These are phyloP conservation scores for Cyphomyrus discorhynchus DNA, from an alignment of 2,113 vertebrate species.

Conservation along the genomic window DNA sequence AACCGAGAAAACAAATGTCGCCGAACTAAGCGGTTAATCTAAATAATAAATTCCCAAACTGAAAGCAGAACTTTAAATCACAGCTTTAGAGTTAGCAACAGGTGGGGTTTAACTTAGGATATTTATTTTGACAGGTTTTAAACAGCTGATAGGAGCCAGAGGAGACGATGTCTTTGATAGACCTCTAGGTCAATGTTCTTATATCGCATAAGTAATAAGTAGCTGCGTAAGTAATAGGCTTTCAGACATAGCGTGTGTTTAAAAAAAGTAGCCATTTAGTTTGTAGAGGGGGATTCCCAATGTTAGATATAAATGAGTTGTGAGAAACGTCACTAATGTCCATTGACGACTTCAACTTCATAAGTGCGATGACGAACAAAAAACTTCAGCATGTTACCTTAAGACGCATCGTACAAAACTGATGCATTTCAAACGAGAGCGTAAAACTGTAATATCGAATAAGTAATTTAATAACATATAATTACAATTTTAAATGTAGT, in stretches of 20 bases:
- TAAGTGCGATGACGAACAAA: not conserved
- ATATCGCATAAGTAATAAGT: not conserved
- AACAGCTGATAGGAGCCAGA: slow-evolving; percentile 1
- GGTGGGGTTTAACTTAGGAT: not conserved
- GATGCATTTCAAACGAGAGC: not conserved
- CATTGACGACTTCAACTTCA: not conserved
- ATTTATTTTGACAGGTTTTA: not conserved
- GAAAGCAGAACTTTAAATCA: not conserved
- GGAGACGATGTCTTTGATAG: not conserved
- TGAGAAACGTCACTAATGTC: not conserved
- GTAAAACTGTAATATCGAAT: not conserved
- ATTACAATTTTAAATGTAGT: not conserved
- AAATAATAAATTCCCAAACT: not conserved
- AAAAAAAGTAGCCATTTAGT: not conserved
- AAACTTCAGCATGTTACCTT: not conserved
- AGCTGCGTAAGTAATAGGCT: not conserved
- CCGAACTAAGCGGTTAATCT: not conserved
- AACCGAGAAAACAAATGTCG: not conserved
- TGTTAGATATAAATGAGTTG: not conserved
- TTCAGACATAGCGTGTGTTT: not conserved
- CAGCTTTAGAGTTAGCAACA: not conserved
- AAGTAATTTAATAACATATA: not conserved
- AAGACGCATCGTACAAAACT: not conserved
- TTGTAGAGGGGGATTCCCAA: not conserved
- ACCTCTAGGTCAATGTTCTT: not conserved